These are phyloP conservation scores for Ametastegia equiseti DNA, from an alignment of 2,888 invertebrate species.

Conservation along the genomic window DNA sequence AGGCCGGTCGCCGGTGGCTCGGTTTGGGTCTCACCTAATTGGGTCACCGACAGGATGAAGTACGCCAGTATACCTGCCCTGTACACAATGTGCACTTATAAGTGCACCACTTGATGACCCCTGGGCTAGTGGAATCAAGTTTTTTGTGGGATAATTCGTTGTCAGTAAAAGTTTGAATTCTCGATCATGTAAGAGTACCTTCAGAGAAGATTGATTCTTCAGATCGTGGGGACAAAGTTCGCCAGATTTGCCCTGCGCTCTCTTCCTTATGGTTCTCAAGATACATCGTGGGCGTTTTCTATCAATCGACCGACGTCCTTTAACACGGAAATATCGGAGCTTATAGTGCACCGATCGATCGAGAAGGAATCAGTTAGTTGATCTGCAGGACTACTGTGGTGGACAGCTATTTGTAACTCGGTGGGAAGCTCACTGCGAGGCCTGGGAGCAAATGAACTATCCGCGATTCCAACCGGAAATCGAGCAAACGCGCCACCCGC, in stretches of 20 bases:
- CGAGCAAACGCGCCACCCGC: conserved; percentile 27
- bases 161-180: no score
- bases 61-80: no score
- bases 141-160: no score
- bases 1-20: no score
- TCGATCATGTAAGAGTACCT: no score
- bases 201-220: background rate
- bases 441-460: conserved; percentile 38
- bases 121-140: no score
- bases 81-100: no score
- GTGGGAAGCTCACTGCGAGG: background rate
- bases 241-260: no score
- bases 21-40: no score
- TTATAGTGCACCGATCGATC: background rate
- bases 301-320: background rate
- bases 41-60: no score
- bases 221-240: background rate
- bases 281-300: background rate
- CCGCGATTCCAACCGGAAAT: conserved; percentile 33
- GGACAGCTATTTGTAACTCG: conserved; percentile 43
- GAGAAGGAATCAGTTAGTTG: conserved; percentile 23
- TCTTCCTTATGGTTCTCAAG: background rate
- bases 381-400: conserved; percentile 26
- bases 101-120: no score
- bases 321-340: background rate